Base-by-base conservation (phyloP, 1,140 invertebrate genomes). In the Magallana angulata region DNA sequence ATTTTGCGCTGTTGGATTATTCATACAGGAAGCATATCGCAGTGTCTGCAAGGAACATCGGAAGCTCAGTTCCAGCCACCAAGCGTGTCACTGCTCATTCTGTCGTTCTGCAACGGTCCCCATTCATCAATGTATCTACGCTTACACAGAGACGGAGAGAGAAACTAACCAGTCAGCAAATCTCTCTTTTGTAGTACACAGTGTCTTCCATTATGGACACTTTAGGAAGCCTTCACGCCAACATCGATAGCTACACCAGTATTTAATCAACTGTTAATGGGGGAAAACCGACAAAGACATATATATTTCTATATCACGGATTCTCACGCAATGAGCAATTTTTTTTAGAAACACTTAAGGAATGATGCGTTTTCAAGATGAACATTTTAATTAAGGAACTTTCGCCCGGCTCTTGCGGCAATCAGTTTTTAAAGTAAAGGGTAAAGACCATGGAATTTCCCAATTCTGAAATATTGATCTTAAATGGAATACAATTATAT, bases 261-360 rank as follows among this genome's bases (percentile, higher is more conserved):
- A 76, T 9, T 24, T 76, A 76, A 76, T 76, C 68, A 76, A 30
- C 68, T 76, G 68, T 30, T 76, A 76, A 76, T 76, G 24, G 68
- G 7, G 11, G 24, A 5, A 2, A 30, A 30, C 9, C 36, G 68
- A 30, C 68, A 76, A 76, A 76, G 68, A 30, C 68, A 30, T 30
- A 36, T 18, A 36, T 24, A 24, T 48, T 48, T 18, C 24, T 11
- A 11, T 30, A 76, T 48, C 24, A 36, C 24, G 8, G 7, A 76
- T 12, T 30, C 24, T 48, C 68, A 12, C 24, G 24, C 7, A 11
- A 2, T 76, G 36, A 76, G 18, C 0, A 16, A n/a, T n/a, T 12
- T 16, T 62, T 62, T 16, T 8, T 64, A 64, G 16, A n/a, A 64
- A 64, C 60, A 64, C 60, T 64, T 6, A 30, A 30, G 7, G 24